Percentiles rank a stretch among this genome's conserved stretches.
Evolutionary conservation across 2,113 vertebrate species (phyloP).

Genomic region (Emydura subglobosa): DNA sequence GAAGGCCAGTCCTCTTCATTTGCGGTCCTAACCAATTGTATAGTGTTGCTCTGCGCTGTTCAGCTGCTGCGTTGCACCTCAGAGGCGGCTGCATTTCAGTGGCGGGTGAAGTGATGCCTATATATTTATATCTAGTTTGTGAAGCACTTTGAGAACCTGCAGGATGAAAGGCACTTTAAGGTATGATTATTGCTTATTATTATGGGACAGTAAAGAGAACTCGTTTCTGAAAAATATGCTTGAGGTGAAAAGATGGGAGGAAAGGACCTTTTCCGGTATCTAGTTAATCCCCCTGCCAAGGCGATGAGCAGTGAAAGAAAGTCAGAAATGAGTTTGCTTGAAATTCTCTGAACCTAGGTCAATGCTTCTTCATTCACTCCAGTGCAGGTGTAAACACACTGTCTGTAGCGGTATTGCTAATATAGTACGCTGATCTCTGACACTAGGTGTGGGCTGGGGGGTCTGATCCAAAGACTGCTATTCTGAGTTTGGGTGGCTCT

Average conservation of each 20-base stretch:
- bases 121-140: rapidly evolving
- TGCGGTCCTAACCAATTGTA: background rate
- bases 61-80: background rate
- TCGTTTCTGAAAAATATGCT: background rate
- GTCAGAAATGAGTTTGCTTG: background rate
- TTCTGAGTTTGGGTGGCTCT: background rate
- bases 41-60: background rate
- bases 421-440: background rate
- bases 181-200: rapidly evolving
- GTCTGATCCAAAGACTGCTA: slow-evolving; percentile 10
- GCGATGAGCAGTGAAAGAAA: background rate
- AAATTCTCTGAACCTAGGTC: background rate
- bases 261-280: background rate
- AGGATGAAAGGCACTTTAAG: background rate
- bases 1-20: background rate
- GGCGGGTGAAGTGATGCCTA: rapidly evolving
- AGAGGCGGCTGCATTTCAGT: background rate
- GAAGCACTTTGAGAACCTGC: background rate
- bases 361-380: background rate
- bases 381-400: background rate
- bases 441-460: background rate
- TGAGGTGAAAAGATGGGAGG: background rate
- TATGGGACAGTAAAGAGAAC: background rate
- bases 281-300: background rate
- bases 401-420: background rate